Percentiles rank a stretch among this genome's conserved stretches.
phyloP scores from a whole-genome alignment of 1,140 invertebrate species.

The Thaumetopoea pityocampa region DNA sequence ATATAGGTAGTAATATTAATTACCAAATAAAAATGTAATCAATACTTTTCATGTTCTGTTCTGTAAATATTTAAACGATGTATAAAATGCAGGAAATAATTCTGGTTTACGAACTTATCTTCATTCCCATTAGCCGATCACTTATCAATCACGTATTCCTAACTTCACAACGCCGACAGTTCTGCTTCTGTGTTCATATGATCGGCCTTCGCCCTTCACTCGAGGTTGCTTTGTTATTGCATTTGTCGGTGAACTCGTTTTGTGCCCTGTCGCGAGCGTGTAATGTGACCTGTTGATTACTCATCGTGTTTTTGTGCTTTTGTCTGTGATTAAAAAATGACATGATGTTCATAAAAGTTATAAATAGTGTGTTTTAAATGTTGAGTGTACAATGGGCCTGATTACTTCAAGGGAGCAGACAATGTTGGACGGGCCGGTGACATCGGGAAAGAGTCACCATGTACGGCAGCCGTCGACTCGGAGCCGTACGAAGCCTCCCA shows the following conservation, averaged over 20 bases:
- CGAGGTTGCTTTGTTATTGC: constrained; percentile 26
- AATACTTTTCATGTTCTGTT: too few species aligned
- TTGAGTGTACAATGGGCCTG: constrained; percentile 71
- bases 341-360: constrained; percentile 52
- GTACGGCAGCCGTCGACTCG: constrained; percentile 84
- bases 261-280: constrained; percentile 17
- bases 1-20: too few species aligned
- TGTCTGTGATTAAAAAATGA: constrained; percentile 69
- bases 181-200: constrained; percentile 5
- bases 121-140: constrained; percentile 4
- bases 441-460: constrained; percentile 70
- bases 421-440: constrained; percentile 68
- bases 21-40: too few species aligned
- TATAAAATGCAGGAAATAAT: too few species aligned
- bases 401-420: constrained; percentile 72
- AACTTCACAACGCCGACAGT: constrained; percentile 27
- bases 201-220: constrained; percentile 17
- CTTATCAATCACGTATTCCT: constrained; percentile 11
- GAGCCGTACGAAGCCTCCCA: constrained; percentile 86
- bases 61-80: too few species aligned
- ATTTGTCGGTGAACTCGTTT: constrained; percentile 23
- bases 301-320: constrained; percentile 41
- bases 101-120: constrained; percentile 2
- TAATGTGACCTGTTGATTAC: constrained; percentile 47
- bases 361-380: constrained; percentile 46